These are phyloP conservation scores for Enoplosus armatus DNA, from an alignment of 2,797 vertebrate genomes.

Conservation along the genomic window DNA sequence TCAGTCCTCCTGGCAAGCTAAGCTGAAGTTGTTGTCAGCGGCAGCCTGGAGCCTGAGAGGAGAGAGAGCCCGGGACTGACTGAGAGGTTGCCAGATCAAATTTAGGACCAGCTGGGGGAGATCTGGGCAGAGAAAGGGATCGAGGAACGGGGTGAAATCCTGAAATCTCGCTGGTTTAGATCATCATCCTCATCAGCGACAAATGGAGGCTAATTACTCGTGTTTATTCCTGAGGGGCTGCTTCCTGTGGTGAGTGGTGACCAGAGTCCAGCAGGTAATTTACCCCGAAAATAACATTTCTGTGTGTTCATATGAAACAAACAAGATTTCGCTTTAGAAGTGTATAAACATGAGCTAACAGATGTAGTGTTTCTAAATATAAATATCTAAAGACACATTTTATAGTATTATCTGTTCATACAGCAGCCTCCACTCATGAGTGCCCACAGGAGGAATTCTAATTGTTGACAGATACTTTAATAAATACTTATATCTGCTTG, in stretches of 20 bases:
- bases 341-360: too few relatives aligned
- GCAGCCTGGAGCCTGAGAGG: slow-evolving; percentile 13
- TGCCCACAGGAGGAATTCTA: too few relatives aligned
- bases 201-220: not conserved
- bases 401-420: too few relatives aligned
- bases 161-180: not conserved
- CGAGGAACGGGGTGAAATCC: not conserved
- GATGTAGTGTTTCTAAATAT: too few relatives aligned
- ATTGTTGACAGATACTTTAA: too few relatives aligned
- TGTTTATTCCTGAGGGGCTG: not conserved
- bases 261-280: not conserved
- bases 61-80: not conserved
- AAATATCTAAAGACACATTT: too few relatives aligned
- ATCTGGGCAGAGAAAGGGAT: not conserved
- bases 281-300: not conserved
- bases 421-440: too few relatives aligned
- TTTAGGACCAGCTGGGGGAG: slow-evolving; percentile 37
- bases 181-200: not conserved
- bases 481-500: too few relatives aligned
- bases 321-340: not conserved
- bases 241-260: not conserved
- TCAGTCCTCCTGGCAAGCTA: slow-evolving; percentile 36
- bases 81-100: slow-evolving; percentile 21
- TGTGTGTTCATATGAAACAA: not conserved
- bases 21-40: slow-evolving; percentile 14